Percentiles rank a stretch among this genome's conserved stretches.
Evolutionary conservation across 1,140 invertebrate species (phyloP).

Genomic region (Triops longicaudatus): DNA sequence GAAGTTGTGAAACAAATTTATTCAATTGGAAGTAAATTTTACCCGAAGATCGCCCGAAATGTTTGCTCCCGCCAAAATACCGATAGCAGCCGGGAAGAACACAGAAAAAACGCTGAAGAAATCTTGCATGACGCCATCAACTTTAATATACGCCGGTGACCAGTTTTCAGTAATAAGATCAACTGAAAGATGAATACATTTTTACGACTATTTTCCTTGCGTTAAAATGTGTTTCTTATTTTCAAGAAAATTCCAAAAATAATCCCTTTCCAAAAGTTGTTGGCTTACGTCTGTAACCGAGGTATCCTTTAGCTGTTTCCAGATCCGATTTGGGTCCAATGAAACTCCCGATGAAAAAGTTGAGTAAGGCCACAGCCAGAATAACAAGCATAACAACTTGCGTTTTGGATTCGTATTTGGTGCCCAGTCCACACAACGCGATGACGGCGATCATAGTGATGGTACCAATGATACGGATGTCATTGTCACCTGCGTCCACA

Average conservation of each 20-base stretch:
- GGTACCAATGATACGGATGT: conserved; percentile 40
- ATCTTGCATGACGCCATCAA: conserved; percentile 58
- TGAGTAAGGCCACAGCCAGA: conserved; percentile 43
- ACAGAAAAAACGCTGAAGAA: conserved; percentile 94
- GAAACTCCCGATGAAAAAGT: conserved; percentile 51
- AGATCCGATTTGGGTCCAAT: conserved; percentile 45
- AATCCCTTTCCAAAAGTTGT: too few relatives aligned
- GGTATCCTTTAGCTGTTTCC: conserved; percentile 46
- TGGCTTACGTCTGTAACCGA: conserved; percentile 46
- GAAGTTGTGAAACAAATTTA: background rate
- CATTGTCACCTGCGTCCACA: conserved; percentile 40
- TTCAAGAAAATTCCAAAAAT: too few relatives aligned
- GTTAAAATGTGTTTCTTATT: too few relatives aligned
- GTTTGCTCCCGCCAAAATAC: conserved; percentile 54
- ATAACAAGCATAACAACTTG: conserved; percentile 37
- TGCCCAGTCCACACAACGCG: conserved; percentile 8
- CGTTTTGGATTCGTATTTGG: conserved; percentile 25
- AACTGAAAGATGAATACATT: too few relatives aligned
- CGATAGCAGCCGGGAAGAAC: conserved; percentile 95
- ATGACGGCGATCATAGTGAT: conserved; percentile 26
- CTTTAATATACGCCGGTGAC: conserved; percentile 59
- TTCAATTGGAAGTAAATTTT: conserved; percentile 31
- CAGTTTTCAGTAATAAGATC: conserved; percentile 64
- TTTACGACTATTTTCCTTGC: too few relatives aligned
- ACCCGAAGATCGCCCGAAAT: conserved; percentile 89